phyloP scores from a whole-genome alignment of 2,888 invertebrate genomes.

The Plebejus argus region DNA sequence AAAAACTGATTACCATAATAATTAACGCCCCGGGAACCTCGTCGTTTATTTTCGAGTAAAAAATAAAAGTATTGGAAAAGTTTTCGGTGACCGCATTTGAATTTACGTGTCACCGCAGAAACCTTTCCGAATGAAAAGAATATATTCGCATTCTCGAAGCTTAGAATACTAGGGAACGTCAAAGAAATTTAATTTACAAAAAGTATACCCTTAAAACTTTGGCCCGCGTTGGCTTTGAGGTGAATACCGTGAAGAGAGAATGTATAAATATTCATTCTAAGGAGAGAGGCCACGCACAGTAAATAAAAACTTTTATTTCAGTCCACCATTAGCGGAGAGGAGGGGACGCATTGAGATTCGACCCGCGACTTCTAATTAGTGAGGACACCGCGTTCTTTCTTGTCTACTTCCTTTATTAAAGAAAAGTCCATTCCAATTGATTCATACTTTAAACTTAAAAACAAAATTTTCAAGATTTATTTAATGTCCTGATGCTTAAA shows the following conservation, averaged over 20 bases:
- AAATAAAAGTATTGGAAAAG: conserved; percentile 33
- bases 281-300: conserved; percentile 69
- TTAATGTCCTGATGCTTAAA: not conserved
- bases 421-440: conserved; percentile 71
- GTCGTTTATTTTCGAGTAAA: conserved; percentile 23
- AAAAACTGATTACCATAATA: conserved; percentile 25
- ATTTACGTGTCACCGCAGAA: conserved; percentile 40
- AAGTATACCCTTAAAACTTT: conserved; percentile 65
- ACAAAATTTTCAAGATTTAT: conserved; percentile 5
- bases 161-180: conserved; percentile 55
- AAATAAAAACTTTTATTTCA: conserved; percentile 79
- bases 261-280: conserved; percentile 76
- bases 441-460: conserved; percentile 63
- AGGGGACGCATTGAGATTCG: conserved; percentile 73
- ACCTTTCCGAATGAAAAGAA: conserved; percentile 43
- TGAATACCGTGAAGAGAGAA: conserved; percentile 66
- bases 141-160: conserved; percentile 49
- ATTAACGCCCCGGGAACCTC: conserved; percentile 41
- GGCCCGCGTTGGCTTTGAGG: conserved; percentile 59
- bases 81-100: conserved; percentile 33
- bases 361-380: conserved; percentile 76
- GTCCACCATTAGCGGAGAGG: conserved; percentile 63
- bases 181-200: conserved; percentile 61
- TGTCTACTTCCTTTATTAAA: conserved; percentile 68
- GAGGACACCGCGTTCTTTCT: conserved; percentile 66